Evolutionary conservation across 2,113 vertebrate species (phyloP).

Genomic region (Paraplagusia blochii): DNA sequence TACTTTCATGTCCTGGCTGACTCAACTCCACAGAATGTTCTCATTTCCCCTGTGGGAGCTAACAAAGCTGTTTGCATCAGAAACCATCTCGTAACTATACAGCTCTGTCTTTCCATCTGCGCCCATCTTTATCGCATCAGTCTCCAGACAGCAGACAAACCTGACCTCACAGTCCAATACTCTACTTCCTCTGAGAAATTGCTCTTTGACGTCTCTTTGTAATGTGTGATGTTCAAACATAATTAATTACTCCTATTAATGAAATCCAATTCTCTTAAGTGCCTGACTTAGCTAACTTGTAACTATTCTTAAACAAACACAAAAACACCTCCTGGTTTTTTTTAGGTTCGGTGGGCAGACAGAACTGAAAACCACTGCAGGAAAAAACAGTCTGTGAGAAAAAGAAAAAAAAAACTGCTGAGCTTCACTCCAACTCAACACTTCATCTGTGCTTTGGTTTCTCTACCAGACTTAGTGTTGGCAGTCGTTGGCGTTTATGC

Average conservation of each 20-base stretch:
- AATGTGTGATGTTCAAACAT: neutral
- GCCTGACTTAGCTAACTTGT: no score
- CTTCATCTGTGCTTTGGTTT: conserved; percentile 6
- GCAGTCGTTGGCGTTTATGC: conserved; percentile 18
- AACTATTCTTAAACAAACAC: neutral
- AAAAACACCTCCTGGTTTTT: neutral
- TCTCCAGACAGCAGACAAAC: neutral
- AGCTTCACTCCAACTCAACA: conserved; percentile 7
- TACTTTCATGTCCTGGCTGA: conserved; percentile 27
- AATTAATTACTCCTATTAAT: neutral
- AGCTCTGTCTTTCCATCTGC: conserved; percentile 33
- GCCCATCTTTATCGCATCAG: conserved; percentile 5
- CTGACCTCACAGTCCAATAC: neutral
- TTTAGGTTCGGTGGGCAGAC: neutral
- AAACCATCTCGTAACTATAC: conserved; percentile 25
- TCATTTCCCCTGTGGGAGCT: conserved; percentile 30
- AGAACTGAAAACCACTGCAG: neutral
- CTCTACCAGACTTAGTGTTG: conserved; percentile 24
- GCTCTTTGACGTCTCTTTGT: neutral
- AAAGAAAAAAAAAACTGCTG: conserved; percentile 9
- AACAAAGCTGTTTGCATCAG: conserved; percentile 26
- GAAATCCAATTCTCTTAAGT: neutral
- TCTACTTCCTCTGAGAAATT: neutral
- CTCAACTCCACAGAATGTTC: conserved; percentile 47
- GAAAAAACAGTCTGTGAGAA: neutral